These are phyloP conservation scores for Pomatorhinus ruficollis DNA, from an alignment of 2,113 vertebrate species.

Conservation along the genomic window DNA sequence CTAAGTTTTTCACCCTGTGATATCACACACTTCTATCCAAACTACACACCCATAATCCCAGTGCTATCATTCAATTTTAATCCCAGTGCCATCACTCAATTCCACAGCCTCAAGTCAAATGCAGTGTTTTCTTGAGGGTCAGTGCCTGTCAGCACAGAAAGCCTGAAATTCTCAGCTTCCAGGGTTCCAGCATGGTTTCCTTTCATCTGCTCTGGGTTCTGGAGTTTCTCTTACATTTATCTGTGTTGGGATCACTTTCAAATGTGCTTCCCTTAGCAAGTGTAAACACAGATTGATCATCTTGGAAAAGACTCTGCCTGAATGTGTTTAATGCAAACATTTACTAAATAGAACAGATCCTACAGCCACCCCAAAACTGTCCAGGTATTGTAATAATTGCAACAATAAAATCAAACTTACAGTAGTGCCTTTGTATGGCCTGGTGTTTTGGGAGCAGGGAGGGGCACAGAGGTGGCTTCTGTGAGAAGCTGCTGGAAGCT, in stretches of 20 bases:
- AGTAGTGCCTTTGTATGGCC: no score
- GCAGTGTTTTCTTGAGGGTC: no score
- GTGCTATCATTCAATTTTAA: no score
- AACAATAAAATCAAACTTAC: background rate
- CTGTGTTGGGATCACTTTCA: background rate
- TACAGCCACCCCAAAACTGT: background rate
- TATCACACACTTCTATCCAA: no score
- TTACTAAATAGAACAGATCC: background rate
- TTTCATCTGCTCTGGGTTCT: background rate
- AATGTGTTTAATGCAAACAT: background rate
- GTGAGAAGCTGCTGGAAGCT: no score
- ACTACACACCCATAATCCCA: no score
- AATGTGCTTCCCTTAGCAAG: background rate
- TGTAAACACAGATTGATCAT: background rate
- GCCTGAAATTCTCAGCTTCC: no score
- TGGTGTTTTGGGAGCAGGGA: background rate
- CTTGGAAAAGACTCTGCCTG: background rate
- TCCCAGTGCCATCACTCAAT: no score
- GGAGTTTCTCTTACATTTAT: background rate
- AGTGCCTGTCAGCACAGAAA: no score
- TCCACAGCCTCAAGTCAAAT: no score
- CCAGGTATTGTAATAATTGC: background rate
- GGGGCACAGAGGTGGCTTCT: background rate
- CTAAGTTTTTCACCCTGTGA: no score
- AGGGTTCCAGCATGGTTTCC: no score